Percentiles rank a stretch among this genome's conserved stretches.
Evolutionary conservation across 2,888 invertebrate species (phyloP).

Genomic region (Drosophila colorata): DNA sequence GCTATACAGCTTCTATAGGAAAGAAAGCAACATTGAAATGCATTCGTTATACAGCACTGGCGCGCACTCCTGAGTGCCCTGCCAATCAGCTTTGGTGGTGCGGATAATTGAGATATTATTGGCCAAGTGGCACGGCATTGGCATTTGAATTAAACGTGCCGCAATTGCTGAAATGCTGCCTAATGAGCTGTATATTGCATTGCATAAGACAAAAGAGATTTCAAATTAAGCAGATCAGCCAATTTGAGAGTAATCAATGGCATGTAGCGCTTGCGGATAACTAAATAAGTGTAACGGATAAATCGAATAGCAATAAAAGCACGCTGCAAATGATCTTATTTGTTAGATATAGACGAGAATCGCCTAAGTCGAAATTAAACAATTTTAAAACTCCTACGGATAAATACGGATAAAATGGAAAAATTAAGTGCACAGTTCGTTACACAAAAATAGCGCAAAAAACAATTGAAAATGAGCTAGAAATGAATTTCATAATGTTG

Average conservation of each 20-base stretch:
- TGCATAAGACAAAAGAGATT: constrained; percentile 14
- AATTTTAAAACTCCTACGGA: no score
- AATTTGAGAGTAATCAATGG: constrained; percentile 16
- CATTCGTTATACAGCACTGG: constrained; percentile 33
- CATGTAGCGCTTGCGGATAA: background rate
- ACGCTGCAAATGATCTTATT: no score
- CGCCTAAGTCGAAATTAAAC: no score
- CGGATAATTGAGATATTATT: constrained; percentile 77
- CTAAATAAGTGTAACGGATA: constrained; percentile 1
- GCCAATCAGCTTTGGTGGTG: constrained; percentile 36
- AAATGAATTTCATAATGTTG: background rate
- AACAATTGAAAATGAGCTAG: no score
- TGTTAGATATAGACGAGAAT: no score
- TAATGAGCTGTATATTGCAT: constrained; percentile 60
- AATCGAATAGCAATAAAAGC: background rate
- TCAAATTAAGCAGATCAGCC: constrained; percentile 20
- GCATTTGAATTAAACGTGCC: constrained; percentile 68
- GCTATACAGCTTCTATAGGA: constrained; percentile 34
- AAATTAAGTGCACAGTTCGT: background rate
- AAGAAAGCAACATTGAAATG: constrained; percentile 57
- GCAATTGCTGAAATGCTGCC: constrained; percentile 63
- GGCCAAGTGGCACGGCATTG: constrained; percentile 56
- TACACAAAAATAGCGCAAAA: background rate
- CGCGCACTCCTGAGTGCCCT: constrained; percentile 20
- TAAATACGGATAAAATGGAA: background rate